phyloP scores from a whole-genome alignment of 1,140 invertebrate genomes.

The Neodiprion fabricii region DNA sequence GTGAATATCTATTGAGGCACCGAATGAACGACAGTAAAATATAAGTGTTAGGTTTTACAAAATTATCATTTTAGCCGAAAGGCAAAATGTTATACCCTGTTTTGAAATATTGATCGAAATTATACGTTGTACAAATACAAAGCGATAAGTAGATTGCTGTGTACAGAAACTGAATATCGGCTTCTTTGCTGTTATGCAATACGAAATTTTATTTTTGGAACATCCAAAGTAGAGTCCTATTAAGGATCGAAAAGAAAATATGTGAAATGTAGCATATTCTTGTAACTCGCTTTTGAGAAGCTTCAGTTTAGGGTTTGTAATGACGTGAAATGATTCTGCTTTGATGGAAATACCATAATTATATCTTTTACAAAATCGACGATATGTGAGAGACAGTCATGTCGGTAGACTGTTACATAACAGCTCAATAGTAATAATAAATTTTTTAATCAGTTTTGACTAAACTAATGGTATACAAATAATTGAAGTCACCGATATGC shows the following conservation, averaged over 20 bases:
- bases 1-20: neutral
- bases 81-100: slow-evolving; percentile 1
- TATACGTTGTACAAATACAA: neutral
- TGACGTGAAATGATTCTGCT: too few species aligned
- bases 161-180: slow-evolving; percentile 5
- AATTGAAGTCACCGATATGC: neutral
- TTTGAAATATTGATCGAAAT: slow-evolving; percentile 3
- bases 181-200: neutral
- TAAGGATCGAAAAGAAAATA: neutral
- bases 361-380: neutral
- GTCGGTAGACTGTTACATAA: neutral
- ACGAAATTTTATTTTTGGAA: slow-evolving; percentile 4
- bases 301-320: too few species aligned
- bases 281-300: neutral
- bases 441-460: slow-evolving; percentile 23
- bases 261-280: neutral
- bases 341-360: neutral
- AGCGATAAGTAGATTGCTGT: neutral
- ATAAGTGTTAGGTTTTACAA: slow-evolving; percentile 1
- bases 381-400: neutral
- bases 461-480: neutral
- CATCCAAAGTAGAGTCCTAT: neutral
- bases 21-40: neutral
- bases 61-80: neutral
- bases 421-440: slow-evolving; percentile 34